Evolutionary conservation across 2,113 vertebrate genomes (phyloP).

Genomic region (Phasianus colchicus): DNA sequence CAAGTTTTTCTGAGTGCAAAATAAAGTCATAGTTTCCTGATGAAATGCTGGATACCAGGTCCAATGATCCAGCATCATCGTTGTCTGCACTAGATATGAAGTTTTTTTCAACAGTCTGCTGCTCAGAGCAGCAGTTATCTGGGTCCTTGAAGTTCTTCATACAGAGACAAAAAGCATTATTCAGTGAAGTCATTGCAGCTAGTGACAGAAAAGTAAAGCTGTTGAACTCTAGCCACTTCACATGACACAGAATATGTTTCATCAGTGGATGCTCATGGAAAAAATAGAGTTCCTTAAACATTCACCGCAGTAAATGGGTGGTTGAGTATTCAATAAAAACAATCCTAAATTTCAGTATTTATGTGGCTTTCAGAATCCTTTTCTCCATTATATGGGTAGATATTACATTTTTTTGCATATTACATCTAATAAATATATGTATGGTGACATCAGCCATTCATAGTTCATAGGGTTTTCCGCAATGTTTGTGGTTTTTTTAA

Average conservation of each 20-base stretch:
- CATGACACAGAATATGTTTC: background rate
- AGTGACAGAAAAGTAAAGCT: background rate
- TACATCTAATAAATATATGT: background rate
- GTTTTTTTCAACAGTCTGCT: background rate
- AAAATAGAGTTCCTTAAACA: background rate
- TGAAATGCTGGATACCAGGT: background rate
- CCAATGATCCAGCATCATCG: background rate
- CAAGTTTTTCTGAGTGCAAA: background rate
- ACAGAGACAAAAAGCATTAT: background rate
- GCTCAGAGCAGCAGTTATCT: background rate
- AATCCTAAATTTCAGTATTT: background rate
- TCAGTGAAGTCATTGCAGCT: fast-evolving
- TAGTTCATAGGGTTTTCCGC: background rate
- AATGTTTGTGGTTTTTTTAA: background rate
- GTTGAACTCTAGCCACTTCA: background rate
- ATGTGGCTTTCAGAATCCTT: background rate
- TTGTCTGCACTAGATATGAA: background rate
- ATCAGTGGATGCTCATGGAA: background rate
- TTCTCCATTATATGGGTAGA: background rate
- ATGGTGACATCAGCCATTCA: background rate
- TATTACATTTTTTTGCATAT: background rate
- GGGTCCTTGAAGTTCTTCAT: background rate
- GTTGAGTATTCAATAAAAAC: background rate
- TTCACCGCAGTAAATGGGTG: fast-evolving
- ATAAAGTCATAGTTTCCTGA: background rate